Base-by-base conservation (phyloP, 2,113 vertebrate genomes). In the Ancistrus triradiatus region DNA sequence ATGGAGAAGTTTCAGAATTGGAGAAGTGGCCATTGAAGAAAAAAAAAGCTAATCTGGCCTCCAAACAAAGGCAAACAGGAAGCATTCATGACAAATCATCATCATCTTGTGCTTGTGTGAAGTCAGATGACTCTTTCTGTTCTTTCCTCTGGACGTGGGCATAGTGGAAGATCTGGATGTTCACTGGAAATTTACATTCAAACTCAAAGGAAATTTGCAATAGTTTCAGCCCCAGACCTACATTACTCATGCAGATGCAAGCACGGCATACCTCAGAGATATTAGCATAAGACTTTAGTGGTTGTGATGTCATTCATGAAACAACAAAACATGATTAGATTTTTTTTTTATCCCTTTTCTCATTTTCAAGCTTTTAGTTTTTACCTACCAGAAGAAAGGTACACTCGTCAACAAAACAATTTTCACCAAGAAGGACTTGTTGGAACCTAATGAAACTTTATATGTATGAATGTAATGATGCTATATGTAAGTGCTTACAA, bases 81-180 rank as follows among this genome's bases (percentile, higher is more conserved):
- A 19, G 10, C 35, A 28, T 38, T 21, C 14, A 11, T 7, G 21
- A 11, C 37, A 15, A 57, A 40, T 24, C 3, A 38, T 18, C 21
- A 8, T 40, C 11, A 37, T 11, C 9, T 13, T 37, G n/a, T 9
- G 14, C 9, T 11, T 11, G 7, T 13, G 14, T 37, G 9, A 37
- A 8, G 2, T 37, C 35, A 37, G 35, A 9, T 8, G 3, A 37
- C n/a, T n/a, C 9, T 2, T 14, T 17, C 25, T 51, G 11, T 19
- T 38, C 2, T n/a, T 51, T 52, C 9, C 13, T 42, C 24, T 43
- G 3, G 13, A 42, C 13, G 10, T n/a, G 24, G 25, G 7, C 4
- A 27, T 35, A 51, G n/a, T n/a, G n/a, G n/a, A 18, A 55, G 31
- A 38, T 38, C n/a, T 31, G 25, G n/a, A 7, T 31, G 49, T 51